Evolutionary conservation across 2,888 invertebrate species (phyloP).

Genomic region (Drosophila imparisetae): DNA sequence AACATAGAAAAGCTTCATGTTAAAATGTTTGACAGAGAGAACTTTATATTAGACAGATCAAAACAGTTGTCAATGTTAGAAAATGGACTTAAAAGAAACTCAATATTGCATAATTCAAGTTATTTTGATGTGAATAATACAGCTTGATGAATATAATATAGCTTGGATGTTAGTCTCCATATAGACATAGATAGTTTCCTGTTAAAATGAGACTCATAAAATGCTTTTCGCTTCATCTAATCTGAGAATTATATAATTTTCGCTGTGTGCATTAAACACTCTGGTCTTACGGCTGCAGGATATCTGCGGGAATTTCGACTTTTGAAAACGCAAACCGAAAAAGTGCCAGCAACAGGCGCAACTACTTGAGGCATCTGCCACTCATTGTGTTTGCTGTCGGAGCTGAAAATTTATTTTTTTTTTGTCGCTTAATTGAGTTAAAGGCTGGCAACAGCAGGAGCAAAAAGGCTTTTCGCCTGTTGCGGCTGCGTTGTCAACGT

Average conservation of each 20-base stretch:
- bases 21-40: not conserved
- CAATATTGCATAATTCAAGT: not conserved
- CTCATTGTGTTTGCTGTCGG: conserved; percentile 4
- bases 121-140: not conserved
- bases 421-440: conserved; percentile 69
- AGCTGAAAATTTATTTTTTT: conserved; percentile 43
- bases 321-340: conserved; percentile 14
- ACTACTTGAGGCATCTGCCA: conserved; percentile 49
- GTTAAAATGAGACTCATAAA: not conserved
- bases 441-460: conserved; percentile 48
- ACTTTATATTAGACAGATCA: too few relatives aligned
- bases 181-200: not conserved
- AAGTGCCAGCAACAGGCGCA: conserved; percentile 71
- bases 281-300: not conserved
- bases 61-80: not conserved
- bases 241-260: not conserved
- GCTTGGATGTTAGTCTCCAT: not conserved
- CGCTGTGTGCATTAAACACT: not conserved
- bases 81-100: not conserved
- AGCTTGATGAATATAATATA: not conserved
- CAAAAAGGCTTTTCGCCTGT: conserved; percentile 66
- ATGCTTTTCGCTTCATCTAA: not conserved
- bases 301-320: conserved; percentile 27
- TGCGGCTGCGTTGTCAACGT: conserved; percentile 73
- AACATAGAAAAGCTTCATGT: not conserved